A percentile compares a stretch with the other conserved stretches of the same genome.
phyloP scores from a whole-genome alignment of 2,888 invertebrate genomes.

The Phaonia tiefii region DNA sequence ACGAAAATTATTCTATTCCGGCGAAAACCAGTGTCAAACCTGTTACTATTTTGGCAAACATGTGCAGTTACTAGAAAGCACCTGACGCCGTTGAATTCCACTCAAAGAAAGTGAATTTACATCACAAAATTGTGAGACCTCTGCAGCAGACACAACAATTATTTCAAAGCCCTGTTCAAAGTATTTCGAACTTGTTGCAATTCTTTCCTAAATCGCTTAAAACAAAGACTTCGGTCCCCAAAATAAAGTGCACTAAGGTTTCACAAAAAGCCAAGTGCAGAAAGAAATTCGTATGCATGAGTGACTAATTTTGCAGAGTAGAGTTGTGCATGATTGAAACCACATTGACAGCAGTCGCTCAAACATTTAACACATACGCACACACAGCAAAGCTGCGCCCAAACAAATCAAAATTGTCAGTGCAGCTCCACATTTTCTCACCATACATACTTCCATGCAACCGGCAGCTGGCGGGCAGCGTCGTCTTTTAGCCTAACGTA shows the following conservation, averaged over 20 bases:
- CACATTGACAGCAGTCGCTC: conserved; percentile 44
- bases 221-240: too few relatives aligned
- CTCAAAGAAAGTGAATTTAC: too few relatives aligned
- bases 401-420: conserved; percentile 8
- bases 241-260: too few relatives aligned
- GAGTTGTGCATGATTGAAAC: conserved; percentile 42
- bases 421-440: conserved; percentile 1
- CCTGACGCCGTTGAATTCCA: too few relatives aligned
- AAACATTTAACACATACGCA: conserved; percentile 35
- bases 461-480: not conserved
- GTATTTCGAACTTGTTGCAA: not conserved
- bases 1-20: too few relatives aligned
- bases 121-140: too few relatives aligned
- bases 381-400: conserved; percentile 9
- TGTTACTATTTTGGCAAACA: too few relatives aligned
- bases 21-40: too few relatives aligned
- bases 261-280: not conserved
- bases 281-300: not conserved
- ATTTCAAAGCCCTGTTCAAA: too few relatives aligned
- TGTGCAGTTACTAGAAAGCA: too few relatives aligned
- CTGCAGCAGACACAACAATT: too few relatives aligned
- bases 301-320: conserved; percentile 5
- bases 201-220: too few relatives aligned
- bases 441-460: not conserved
- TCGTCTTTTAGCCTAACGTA: not conserved